A percentile compares a stretch with the other conserved stretches of the same genome.
Evolutionary conservation across 2,113 vertebrate species (phyloP).

Genomic region (Pteropus alecto): DNA sequence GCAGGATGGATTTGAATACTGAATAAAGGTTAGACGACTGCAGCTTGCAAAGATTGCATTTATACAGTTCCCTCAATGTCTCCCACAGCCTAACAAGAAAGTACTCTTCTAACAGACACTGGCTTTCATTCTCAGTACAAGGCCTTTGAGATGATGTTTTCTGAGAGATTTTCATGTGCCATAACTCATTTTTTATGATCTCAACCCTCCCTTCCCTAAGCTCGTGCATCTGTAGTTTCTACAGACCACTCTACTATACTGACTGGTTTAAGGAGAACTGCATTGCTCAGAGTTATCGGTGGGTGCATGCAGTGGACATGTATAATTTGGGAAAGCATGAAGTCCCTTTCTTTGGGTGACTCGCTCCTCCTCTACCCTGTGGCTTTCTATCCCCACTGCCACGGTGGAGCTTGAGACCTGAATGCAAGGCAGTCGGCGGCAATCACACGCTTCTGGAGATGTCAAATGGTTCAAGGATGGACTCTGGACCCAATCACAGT

Average conservation of each 20-base stretch:
- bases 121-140: neutral
- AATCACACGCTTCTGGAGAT: neutral
- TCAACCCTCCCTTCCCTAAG: neutral
- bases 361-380: neutral
- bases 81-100: neutral
- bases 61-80: neutral
- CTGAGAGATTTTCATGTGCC: neutral
- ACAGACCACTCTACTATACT: neutral
- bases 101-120: neutral
- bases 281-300: neutral
- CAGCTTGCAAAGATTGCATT: neutral
- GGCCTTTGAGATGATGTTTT: neutral
- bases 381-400: neutral
- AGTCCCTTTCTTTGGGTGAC: neutral
- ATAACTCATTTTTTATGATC: neutral
- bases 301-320: neutral
- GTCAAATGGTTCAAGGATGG: neutral
- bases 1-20: neutral
- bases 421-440: neutral
- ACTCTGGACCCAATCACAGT: neutral
- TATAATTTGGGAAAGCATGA: neutral
- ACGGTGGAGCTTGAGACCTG: neutral
- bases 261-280: neutral
- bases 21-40: neutral
- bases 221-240: neutral